Percentiles rank a stretch among this genome's conserved stretches.
phyloP scores from a whole-genome alignment of 2,888 invertebrate species.

The Exephanes ischioxanthus region DNA sequence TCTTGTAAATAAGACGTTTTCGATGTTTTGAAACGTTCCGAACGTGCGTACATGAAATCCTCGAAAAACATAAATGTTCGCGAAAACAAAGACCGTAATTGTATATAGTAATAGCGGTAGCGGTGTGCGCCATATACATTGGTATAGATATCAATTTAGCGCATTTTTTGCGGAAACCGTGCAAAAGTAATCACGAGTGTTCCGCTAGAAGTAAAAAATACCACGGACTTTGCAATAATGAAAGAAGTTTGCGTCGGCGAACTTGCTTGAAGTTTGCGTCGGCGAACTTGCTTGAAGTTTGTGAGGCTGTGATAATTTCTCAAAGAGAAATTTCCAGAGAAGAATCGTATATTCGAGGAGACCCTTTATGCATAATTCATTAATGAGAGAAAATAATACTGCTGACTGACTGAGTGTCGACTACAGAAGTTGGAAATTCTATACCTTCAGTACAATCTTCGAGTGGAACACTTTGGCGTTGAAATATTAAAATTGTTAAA shows the following conservation, averaged over 20 bases:
- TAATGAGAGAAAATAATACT: not conserved
- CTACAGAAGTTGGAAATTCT: not conserved
- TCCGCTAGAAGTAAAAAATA: not conserved
- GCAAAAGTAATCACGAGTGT: not conserved
- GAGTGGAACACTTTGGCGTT: not conserved
- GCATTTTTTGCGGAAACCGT: not conserved
- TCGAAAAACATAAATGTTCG: too few species aligned
- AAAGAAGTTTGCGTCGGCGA: conserved; percentile 1
- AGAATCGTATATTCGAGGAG: not conserved
- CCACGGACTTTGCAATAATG: not conserved
- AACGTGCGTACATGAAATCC: too few species aligned
- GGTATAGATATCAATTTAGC: not conserved
- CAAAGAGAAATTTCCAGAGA: conserved; percentile 7
- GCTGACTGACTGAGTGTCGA: not conserved
- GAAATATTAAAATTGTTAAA: too few species aligned
- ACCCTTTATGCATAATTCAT: conserved; percentile 16
- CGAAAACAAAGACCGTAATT: not conserved
- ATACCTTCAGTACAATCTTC: not conserved
- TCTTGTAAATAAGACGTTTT: too few species aligned
- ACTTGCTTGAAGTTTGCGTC: not conserved
- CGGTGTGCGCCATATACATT: not conserved
- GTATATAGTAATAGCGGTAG: not conserved
- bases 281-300: not conserved
- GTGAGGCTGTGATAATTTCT: conserved; percentile 8
- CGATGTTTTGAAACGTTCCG: too few species aligned